Evolutionary conservation across 2,888 invertebrate species (phyloP).

Genomic region (Phyto melanocephala): DNA sequence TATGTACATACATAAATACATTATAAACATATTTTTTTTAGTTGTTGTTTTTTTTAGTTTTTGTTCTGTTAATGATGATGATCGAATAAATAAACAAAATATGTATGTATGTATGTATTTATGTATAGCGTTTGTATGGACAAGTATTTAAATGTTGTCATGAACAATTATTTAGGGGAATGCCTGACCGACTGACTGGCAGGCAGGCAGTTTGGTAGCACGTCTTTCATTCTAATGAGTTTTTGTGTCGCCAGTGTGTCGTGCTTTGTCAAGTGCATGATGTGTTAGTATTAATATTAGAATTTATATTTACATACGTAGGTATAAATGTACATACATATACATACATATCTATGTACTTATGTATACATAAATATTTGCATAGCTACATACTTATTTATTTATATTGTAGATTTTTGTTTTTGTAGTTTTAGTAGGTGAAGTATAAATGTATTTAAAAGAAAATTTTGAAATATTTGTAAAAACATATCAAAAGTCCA

Average conservation of each 20-base stretch:
- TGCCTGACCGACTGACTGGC: slow-evolving; percentile 42
- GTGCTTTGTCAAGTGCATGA: slow-evolving; percentile 62
- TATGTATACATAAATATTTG: too few species aligned
- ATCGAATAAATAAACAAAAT: neutral
- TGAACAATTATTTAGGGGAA: slow-evolving; percentile 38
- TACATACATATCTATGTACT: neutral
- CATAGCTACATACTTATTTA: neutral
- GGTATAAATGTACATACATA: too few species aligned
- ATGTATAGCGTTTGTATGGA: too few species aligned
- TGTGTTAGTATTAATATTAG: slow-evolving; percentile 37
- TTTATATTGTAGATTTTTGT: too few species aligned
- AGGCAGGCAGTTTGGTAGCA: neutral
- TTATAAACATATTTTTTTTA: neutral
- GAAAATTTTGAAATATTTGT: too few species aligned
- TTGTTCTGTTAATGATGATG: slow-evolving; percentile 7
- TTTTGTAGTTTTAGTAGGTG: too few species aligned
- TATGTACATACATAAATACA: too few species aligned
- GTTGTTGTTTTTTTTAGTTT: too few species aligned
- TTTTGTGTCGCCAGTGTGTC: slow-evolving; percentile 56
- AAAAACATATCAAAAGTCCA: too few species aligned
- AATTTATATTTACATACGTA: slow-evolving; percentile 6
- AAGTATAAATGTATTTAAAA: too few species aligned
- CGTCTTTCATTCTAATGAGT: slow-evolving; percentile 42
- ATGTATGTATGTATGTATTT: neutral
- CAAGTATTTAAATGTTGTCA: neutral